Percentiles rank a stretch among this genome's conserved stretches.
These are phyloP conservation scores for Dione vanillae DNA, from an alignment of 2,888 invertebrate species.

Conservation along the genomic window DNA sequence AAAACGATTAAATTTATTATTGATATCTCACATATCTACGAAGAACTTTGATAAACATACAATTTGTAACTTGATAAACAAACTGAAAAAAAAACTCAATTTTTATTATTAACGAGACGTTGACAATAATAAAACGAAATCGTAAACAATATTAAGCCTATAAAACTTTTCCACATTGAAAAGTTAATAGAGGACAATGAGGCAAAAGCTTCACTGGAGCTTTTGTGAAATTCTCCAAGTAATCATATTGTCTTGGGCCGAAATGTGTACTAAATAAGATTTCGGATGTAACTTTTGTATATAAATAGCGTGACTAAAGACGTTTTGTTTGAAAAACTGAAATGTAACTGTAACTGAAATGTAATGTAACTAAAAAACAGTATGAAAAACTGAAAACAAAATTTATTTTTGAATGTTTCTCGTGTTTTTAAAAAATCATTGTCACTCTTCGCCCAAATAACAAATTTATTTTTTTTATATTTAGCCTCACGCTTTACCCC, in stretches of 20 bases:
- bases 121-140: conserved; percentile 13
- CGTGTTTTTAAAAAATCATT: too few species aligned
- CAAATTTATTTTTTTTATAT: too few species aligned
- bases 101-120: not conserved
- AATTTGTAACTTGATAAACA: too few species aligned
- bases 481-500: too few species aligned
- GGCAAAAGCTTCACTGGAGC: conserved; percentile 4
- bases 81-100: not conserved
- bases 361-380: too few species aligned
- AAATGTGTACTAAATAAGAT: conserved; percentile 11
- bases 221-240: not conserved
- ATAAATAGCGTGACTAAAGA: not conserved
- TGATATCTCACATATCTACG: too few species aligned
- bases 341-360: too few species aligned
- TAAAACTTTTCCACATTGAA: conserved; percentile 7
- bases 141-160: conserved; percentile 11
- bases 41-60: too few species aligned
- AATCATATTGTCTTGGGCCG: conserved; percentile 6
- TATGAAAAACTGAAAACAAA: not conserved
- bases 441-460: too few species aligned
- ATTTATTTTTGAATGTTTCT: too few species aligned
- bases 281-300: conserved; percentile 1
- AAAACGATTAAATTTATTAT: too few species aligned
- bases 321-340: not conserved
- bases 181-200: conserved; percentile 1